Evolutionary conservation across 2,888 invertebrate species (phyloP).

Genomic region (Andrena bicolor): DNA sequence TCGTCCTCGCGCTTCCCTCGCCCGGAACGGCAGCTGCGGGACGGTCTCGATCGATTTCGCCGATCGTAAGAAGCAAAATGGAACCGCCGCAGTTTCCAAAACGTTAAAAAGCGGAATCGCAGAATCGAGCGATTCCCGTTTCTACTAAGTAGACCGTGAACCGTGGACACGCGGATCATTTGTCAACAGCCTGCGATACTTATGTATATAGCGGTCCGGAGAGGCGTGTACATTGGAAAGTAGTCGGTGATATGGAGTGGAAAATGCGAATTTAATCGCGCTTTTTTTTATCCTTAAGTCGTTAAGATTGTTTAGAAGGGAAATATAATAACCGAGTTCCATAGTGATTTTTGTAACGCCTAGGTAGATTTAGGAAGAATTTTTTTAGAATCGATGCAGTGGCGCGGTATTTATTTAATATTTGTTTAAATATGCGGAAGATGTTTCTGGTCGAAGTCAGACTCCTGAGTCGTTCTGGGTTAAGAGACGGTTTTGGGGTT

Average conservation of each 20-base stretch:
- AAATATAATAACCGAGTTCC: too few relatives aligned
- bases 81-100: not conserved
- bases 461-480: too few relatives aligned
- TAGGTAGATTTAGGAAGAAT: too few relatives aligned
- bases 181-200: conserved; percentile 7
- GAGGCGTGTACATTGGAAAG: not conserved
- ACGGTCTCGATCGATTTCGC: not conserved
- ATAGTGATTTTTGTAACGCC: too few relatives aligned
- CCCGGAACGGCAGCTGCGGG: not conserved
- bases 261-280: not conserved
- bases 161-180: conserved; percentile 14
- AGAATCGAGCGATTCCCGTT: conserved; percentile 5
- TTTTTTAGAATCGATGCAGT: too few relatives aligned
- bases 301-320: too few relatives aligned
- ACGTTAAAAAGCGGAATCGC: not conserved
- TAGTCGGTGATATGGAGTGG: not conserved
- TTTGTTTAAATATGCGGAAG: too few relatives aligned
- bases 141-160: conserved; percentile 31
- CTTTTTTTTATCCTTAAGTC: too few relatives aligned
- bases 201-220: not conserved
- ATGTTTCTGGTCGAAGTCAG: too few relatives aligned
- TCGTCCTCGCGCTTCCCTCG: conserved; percentile 12
- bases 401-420: too few relatives aligned
- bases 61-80: conserved; percentile 10
- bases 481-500: too few relatives aligned